Base-by-base conservation (phyloP, 2,113 vertebrate species). In the Sylvia atricapilla region DNA sequence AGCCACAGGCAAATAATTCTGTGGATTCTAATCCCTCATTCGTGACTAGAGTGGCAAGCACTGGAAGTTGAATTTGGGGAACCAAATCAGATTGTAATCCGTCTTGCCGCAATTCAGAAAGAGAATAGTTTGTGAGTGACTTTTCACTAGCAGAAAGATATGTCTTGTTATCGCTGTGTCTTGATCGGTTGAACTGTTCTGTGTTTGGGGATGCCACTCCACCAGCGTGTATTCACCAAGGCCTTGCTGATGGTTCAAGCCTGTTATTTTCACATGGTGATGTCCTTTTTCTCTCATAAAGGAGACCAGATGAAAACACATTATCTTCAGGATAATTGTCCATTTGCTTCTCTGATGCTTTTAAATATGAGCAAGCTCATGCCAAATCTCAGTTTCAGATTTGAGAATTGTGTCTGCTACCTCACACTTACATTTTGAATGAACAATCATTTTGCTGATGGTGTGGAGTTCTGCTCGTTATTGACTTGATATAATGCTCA, bases 131-230 rank as follows among this genome's bases (percentile, higher is more conserved):
- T 5, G 2, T 70, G 28, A 66, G 15, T 84, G 43, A 44, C 17
- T 84, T 86, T 49, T 56, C 39, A 46, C 8, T 78, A 43, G 41
- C 18, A 73, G 44, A 22, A 37, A 37, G 37, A 2, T 47, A 6
- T 72, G 24, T 37, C 10, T 23, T 69, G 2, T 78, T 62, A 10
- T 39, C 2, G 1, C 13, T 2, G 0, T 43, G 15, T 70, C 4
- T 4, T 41, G 37, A 27, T 60, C 3, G 5, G 10, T 10, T 70
- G 69, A 78, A 69, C n/a, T 18, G 15, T 60, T 37, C 21, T 20
- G 27, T 56, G 10, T 66, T 58, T 53, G 13, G 6, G 35, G 15
- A 50, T 79, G 18, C 47, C 28, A 9, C 37, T 78, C 39, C 52
- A 69, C 18, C 43, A 43, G 5, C 43, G 8, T 63, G 5, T 75